A percentile compares a stretch with the other conserved stretches of the same genome.
Evolutionary conservation across 2,797 vertebrate genomes (phyloP).

Genomic region (Hephaestus fuliginosus): DNA sequence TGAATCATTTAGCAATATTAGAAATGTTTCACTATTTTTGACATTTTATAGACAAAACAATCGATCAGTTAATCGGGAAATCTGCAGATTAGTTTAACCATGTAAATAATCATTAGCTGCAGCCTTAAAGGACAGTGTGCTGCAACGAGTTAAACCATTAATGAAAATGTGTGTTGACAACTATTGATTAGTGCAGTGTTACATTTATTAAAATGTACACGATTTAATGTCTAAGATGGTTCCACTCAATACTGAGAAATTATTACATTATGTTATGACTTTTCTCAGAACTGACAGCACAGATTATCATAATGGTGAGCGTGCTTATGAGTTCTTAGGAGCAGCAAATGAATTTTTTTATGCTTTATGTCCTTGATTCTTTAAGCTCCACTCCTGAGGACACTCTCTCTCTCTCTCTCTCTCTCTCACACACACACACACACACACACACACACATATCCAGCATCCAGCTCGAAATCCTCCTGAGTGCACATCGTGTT

Average conservation of each 20-base stretch:
- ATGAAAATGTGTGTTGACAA: not conserved
- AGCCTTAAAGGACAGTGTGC: not conserved
- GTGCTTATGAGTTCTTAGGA: not conserved
- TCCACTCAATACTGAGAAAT: not conserved
- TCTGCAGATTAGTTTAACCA: too few species aligned
- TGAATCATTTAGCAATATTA: not conserved
- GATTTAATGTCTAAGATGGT: not conserved
- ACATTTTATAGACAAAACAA: not conserved
- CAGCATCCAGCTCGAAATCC: conserved; percentile 42
- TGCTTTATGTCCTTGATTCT: not conserved
- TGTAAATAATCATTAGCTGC: not conserved
- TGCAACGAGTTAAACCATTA: not conserved
- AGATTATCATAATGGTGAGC: conserved; percentile 2
- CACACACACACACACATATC: conserved; percentile 19
- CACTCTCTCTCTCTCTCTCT: not conserved
- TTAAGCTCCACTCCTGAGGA: conserved; percentile 22
- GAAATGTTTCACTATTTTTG: too few species aligned
- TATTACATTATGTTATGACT: conserved; percentile 23
- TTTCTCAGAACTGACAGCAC: conserved; percentile 24
- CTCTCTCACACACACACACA: not conserved
- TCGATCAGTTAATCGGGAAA: not conserved
- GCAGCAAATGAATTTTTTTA: not conserved
- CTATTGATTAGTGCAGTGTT: not conserved
- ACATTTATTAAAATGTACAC: not conserved
- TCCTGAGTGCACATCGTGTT: conserved; percentile 52